Percentiles rank a stretch among this genome's conserved stretches.
phyloP scores from a whole-genome alignment of 2,113 vertebrate genomes.

The Eubucco bourcierii region DNA sequence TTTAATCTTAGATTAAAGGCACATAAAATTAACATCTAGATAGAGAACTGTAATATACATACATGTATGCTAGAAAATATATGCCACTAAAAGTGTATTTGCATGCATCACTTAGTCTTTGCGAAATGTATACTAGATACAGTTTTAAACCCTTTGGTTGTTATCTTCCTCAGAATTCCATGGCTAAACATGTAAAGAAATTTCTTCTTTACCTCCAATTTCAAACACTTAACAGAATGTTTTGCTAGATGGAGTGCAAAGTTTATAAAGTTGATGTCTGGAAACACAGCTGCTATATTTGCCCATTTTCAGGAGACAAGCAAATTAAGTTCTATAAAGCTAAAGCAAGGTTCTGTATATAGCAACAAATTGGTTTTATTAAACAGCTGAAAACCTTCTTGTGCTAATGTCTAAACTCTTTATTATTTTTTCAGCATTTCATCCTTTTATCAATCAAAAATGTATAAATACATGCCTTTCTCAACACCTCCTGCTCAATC shows the following conservation, averaged over 20 bases:
- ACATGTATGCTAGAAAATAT: not conserved
- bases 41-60: not conserved
- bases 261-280: constrained; percentile 49
- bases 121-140: not conserved
- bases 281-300: constrained; percentile 33
- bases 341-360: constrained; percentile 4
- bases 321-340: constrained; percentile 29
- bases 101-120: not conserved
- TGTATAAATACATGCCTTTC: constrained; percentile 25
- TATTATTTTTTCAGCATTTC: constrained; percentile 22
- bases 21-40: not conserved
- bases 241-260: constrained; percentile 41
- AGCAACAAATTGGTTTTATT: constrained; percentile 50
- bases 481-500: constrained; percentile 9
- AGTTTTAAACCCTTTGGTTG: constrained; percentile 18
- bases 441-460: constrained; percentile 42
- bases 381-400: constrained; percentile 61
- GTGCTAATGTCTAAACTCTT: constrained; percentile 49
- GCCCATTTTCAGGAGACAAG: constrained; percentile 43
- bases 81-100: not conserved
- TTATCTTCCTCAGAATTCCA: constrained; percentile 4
- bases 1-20: not conserved
- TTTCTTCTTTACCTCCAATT: constrained; percentile 19
- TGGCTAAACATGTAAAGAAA: constrained; percentile 37
- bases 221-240: constrained; percentile 31